phyloP scores from a whole-genome alignment of 2,888 invertebrate genomes.

The Sepioteuthis lessoniana region DNA sequence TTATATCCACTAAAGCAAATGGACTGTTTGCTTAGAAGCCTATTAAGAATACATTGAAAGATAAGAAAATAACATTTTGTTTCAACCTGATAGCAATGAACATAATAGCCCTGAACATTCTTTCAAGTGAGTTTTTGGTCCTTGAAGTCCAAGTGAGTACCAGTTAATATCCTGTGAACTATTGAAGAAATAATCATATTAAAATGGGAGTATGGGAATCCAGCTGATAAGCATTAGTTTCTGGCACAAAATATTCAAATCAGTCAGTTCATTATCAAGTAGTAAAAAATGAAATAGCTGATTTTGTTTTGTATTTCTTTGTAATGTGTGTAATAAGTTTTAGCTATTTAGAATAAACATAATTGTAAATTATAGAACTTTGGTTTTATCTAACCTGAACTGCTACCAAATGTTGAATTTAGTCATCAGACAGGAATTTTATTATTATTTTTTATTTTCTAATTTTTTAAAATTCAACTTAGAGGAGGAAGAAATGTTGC shows the following conservation, averaged over 20 bases:
- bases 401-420: background rate
- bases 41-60: background rate
- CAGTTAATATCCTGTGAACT: background rate
- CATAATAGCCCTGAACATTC: background rate
- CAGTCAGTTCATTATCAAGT: background rate
- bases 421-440: constrained; percentile 1
- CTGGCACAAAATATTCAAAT: background rate
- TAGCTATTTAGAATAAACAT: background rate
- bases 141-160: background rate
- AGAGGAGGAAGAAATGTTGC: background rate
- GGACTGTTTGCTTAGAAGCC: background rate
- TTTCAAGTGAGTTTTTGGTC: background rate
- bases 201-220: background rate
- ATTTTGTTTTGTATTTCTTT: background rate
- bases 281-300: background rate
- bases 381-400: background rate
- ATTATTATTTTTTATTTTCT: background rate
- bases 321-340: background rate
- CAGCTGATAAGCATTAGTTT: background rate
- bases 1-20: background rate
- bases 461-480: background rate
- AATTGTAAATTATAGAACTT: background rate
- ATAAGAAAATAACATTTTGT: background rate
- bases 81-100: background rate
- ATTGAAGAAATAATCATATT: background rate